These are phyloP conservation scores for Conus canariensis DNA, from an alignment of 2,888 invertebrate species.

Conservation along the genomic window DNA sequence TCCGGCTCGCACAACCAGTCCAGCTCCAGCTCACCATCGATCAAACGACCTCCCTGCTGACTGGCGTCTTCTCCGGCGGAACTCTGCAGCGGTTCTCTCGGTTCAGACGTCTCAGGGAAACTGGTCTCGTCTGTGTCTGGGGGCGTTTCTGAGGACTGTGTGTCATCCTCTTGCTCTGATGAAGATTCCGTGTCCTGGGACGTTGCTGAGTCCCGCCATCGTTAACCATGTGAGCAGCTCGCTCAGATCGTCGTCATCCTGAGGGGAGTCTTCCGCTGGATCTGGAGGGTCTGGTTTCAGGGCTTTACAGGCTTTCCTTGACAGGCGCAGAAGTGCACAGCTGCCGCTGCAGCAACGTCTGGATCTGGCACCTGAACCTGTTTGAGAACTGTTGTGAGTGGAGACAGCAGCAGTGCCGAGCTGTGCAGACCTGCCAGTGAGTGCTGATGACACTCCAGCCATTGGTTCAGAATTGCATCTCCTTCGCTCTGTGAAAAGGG, in stretches of 20 bases:
- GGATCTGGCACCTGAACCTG: background rate
- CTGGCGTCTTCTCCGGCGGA: background rate
- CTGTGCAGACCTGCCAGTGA: background rate
- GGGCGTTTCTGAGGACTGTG: background rate
- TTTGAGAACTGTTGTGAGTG: no score
- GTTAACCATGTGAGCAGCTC: constrained; percentile 25
- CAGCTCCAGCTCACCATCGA: constrained; percentile 27
- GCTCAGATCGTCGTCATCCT: constrained; percentile 18
- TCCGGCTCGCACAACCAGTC: constrained; percentile 44
- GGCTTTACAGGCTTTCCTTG: background rate
- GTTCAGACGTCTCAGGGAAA: background rate
- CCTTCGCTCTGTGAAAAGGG: background rate
- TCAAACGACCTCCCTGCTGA: background rate
- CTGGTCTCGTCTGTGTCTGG: background rate
- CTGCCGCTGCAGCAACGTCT: background rate
- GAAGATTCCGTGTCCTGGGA: background rate
- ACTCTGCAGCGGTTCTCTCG: background rate
- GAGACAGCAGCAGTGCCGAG: background rate
- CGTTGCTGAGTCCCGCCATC: background rate
- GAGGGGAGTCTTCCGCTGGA: background rate
- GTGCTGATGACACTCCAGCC: background rate
- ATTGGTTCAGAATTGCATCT: constrained; percentile 19
- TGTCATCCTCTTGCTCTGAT: background rate
- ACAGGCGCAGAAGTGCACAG: background rate
- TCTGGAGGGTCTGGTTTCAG: background rate